Base-by-base conservation (phyloP, 2,113 vertebrate genomes). In the Rhadina sibilatrix region DNA sequence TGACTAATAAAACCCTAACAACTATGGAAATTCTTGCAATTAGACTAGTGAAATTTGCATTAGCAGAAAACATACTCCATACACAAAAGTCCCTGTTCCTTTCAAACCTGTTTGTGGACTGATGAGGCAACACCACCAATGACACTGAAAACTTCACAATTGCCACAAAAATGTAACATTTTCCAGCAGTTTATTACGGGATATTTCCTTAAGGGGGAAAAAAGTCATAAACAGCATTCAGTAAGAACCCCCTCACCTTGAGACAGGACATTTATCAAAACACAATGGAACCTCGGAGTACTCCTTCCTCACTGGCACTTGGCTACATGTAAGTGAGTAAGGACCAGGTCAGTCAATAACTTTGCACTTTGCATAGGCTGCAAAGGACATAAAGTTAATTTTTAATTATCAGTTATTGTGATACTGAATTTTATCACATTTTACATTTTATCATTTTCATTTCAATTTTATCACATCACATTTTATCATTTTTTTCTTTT, bases 181-280 rank as follows among this genome's bases (percentile, higher is more conserved):
- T 87, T 77, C 42, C 38, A 77, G 70, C 25, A 54, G 27, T 46
- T 91, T 90, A 77, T 44, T 83, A 69, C 33, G 88, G 57, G 23
- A 33, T 89, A 87, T 72, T 87, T 91, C 61, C 89, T 79, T 59
- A 53, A 75, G 64, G 78, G 60, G 11, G 19, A 49, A 75, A 79
- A 76, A 49, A 13, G 56, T 70, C 60, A 81, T 64, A 37, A 95
- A 89, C 47, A 66, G 87, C n/a, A 63, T 63, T 85, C 61, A 85
- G 64, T 65, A 94, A 83, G 54, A 66, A 95, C 17, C 19, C 74
- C 35, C 47, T 76, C 10, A 3, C 54, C 68, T 64, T 78, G 56
- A 89, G 81, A 95, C n/a, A 53, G 14, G 21, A 30, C 69, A n/a
- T 91, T 91, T 49, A 71, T 84, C 87, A 89, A 52, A 94, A 68